Evolutionary conservation across 2,113 vertebrate genomes (phyloP), one percentile per base, ranked within the genome.

Genomic region (Saccopteryx leptura): DNA sequence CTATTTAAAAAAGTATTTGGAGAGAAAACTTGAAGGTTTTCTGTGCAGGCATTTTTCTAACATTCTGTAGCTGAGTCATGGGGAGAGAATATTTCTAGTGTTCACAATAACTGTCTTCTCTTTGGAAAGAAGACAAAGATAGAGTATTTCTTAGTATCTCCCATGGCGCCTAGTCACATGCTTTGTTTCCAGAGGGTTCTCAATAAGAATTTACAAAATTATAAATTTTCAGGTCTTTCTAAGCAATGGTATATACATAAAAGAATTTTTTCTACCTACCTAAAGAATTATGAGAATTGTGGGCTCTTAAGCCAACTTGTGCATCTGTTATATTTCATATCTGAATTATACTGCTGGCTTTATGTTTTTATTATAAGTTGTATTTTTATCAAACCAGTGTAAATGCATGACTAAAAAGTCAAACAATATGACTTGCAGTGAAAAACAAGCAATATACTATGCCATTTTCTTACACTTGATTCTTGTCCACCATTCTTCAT

Each of bases 311-410:
- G 63, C 12, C 56, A 93, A 82, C 54, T 72, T 54, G 28, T 88
- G 3, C 69, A 48, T 87, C 23, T 90, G 46, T 78, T 91, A n/a
- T 88, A 78, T 91, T 93, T 95, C 86, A 88, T 69, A 93, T 94
- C 24, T 91, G 72, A 94, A 88, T 88, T 75, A 71, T 50, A 81
- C 26, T 94, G 19, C 21, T 85, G 52, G 10, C 66, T 90, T 96
- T 79, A 80, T 58, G 26, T 96, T 83, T 90, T 83, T 48, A 76
- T 84, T 46, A 68, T 91, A 58, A 48, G 86, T 93, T 88, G 24
- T 76, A 48, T 93, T 58, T 96, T 82, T 86, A 80, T 87, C 48
- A 87, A 83, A 86, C 31, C 9, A 83, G 69, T 69, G 65, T 71
- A 91, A 88, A 81, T 76, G 11, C 54, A 23, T n/a, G 46, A 26